Evolutionary conservation across 2,113 vertebrate species (phyloP), one percentile per base, ranked within the genome.

Genomic region (Rhinogobius similis): DNA sequence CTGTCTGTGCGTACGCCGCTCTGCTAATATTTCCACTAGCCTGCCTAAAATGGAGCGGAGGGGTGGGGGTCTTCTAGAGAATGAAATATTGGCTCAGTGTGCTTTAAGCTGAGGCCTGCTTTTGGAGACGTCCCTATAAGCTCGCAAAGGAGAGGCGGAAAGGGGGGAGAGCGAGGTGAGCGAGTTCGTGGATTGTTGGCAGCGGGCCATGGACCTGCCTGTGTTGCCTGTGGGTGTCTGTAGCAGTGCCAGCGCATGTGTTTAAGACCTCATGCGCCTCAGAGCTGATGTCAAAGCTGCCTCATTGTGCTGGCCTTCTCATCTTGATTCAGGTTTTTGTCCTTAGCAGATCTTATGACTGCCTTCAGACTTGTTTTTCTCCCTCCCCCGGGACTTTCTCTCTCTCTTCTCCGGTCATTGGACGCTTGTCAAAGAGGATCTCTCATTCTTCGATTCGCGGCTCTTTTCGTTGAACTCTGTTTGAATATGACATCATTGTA

Each of bases 101-200:
- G 76, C 71, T 26, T 68, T 70, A 82, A 85, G 79, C 82, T 77
- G 82, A 82, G 86, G 82, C 88, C 87, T 82, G 74, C 64, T 75
- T 55, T 75, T 75, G 75, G 68, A 59, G 72, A 72, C 82, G 81
- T 79, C 63, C 52, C 52, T 26, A 26, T 55, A 26, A 55, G 52
- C 52, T 55, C 70, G 76, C 80, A 78, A 77, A 46, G 65, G 68
- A 79, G 62, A 81, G 76, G 69, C 72, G 76, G 83, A 75, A n/a
- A n/a, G 75, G 50, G 78, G 73, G 73, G 71, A 48, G 74, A 73
- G 79, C n/a, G 75, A 84, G 93, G 89, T 94, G 89, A 94, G 77
- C 62, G 90, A 85, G 93, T 94, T 93, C 92, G 88, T 91, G 86
- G 79, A 73, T 76, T 66, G 29, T 81, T 93, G 93, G 93, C 91